A percentile compares a stretch with the other conserved stretches of the same genome.
phyloP scores from a whole-genome alignment of 2,888 invertebrate genomes.

The Drosophila neonasuta region DNA sequence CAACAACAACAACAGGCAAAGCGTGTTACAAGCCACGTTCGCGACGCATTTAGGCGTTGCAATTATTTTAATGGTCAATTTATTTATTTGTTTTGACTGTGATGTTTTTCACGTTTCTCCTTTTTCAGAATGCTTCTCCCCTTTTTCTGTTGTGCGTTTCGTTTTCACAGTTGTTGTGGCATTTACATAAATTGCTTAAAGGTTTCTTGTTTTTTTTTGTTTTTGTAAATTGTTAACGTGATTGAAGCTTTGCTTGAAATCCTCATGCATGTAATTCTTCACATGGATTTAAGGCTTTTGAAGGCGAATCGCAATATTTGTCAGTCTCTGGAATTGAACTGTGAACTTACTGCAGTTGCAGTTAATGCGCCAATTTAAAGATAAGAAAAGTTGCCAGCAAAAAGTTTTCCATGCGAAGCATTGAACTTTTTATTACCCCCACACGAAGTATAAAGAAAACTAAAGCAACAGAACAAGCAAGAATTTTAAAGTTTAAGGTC shows the following conservation, averaged over 20 bases:
- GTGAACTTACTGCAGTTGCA: slow-evolving; percentile 31
- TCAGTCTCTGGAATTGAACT: slow-evolving; percentile 14
- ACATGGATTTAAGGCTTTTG: slow-evolving; percentile 6
- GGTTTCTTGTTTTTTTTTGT: slow-evolving; percentile 9
- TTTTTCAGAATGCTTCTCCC: slow-evolving; percentile 67
- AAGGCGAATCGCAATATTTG: slow-evolving; percentile 4
- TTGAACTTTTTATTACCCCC: slow-evolving; percentile 38
- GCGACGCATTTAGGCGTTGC: slow-evolving; percentile 75
- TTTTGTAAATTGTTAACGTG: slow-evolving; percentile 54
- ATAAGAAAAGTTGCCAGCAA: slow-evolving; percentile 57
- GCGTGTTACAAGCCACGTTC: slow-evolving; percentile 75
- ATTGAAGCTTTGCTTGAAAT: slow-evolving; percentile 64
- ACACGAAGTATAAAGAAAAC: slow-evolving; percentile 27
- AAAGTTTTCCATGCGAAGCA: slow-evolving; percentile 52
- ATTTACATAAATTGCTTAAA: slow-evolving; percentile 60
- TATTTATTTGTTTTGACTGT: slow-evolving; percentile 73
- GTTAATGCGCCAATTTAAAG: slow-evolving; percentile 64
- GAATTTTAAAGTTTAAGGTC: background rate
- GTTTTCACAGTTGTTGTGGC: slow-evolving; percentile 31
- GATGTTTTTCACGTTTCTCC: slow-evolving; percentile 57
- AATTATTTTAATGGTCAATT: slow-evolving; percentile 79
- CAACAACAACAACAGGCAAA: slow-evolving; percentile 53
- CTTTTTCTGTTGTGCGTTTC: slow-evolving; percentile 9
- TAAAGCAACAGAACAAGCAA: slow-evolving; percentile 26
- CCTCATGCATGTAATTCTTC: slow-evolving; percentile 38